Base-by-base conservation (phyloP, 2,797 vertebrate species). In the Petrocephalus sullivani region DNA sequence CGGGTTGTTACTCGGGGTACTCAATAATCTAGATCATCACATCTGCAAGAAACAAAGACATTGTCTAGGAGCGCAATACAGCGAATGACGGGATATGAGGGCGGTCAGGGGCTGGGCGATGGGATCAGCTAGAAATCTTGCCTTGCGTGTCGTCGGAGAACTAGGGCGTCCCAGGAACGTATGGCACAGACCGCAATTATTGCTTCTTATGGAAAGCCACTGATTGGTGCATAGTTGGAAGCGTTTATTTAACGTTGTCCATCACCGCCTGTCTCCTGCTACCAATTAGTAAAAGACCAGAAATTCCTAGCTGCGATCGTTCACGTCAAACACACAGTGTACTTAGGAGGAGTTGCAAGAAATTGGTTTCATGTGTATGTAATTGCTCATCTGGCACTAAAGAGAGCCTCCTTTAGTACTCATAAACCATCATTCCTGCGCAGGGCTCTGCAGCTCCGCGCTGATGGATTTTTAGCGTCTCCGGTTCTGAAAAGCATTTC, bases 191-290 rank as follows among this genome's bases (percentile, higher is more conserved):
- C 91, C 89, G 60, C 91, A 92, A 84, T 51, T 87, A 89, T 87
- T 90, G 82, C 85, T 87, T 88, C 14, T 41, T 57, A 82, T 71
- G 46, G 71, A 81, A 33, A 21, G 9, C 41, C 41, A 64, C 82
- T 90, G 88, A 91, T 90, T 90, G 90, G 92, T 90, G 91, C 91
- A 87, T 89, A 90, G 89, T 87, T 91, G 89, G 89, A 91, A 92
- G 89, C 28, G 64, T 90, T 92, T 90, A 41, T 86, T 71, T 84
- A 67, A 90, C 84, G 60, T 88, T 90, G 89, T 88, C 88, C 87
- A 54, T 91, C 90, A 92, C 89, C 90, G 78, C 46, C 88, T 90
- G 37, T 88, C 86, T 90, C 93, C 90, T 93, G 92, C 90, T 93
- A 91, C 88, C 90, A 93, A 91, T 92, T 93, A 92, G 90, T 88